Evolutionary conservation across 2,888 invertebrate genomes (phyloP), one percentile per base, ranked within the genome.

Genomic region (Stegana nigrithorax): DNA sequence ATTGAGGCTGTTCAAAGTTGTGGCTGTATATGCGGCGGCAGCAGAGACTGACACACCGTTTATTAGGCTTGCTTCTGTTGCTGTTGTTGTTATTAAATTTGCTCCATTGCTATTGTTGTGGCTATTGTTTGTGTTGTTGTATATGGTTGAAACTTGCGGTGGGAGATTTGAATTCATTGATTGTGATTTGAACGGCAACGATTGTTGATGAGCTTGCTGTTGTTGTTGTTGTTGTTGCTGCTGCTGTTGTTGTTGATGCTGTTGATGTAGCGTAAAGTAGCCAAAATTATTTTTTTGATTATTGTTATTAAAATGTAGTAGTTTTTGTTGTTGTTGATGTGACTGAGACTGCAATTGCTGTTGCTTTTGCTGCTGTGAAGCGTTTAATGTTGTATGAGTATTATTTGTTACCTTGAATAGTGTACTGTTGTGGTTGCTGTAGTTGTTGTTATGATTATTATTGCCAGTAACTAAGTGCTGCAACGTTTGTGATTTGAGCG

Each of bases 241-340:
- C 42, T 55, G 66, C 14, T 61, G 64, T 21, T 59, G 64, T 45
- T 67, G 67, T 44, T 63, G 66, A 56, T 67, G 65, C 50, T 70
- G 69, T 32, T 64, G 59, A 60, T 69, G 66, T 63, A 47, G 42
- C 57, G 65, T 64, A 67, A 69, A 60, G 65, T 62, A 66, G 53
- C 65, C 55, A 27, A 59, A 29, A 67, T 70, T 70, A 67, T 65
- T 69, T 59, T 67, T 62, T 42, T 60, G 47, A 63, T 67, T 68
- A 42, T 63, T 63, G 27, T 44, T 26, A 50, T n/a, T 26, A 50
- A 50, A 50, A 26, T 62, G 10, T 62, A 58, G 25, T 27, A 57
- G 42, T 32, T 14, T 4, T 14, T 60, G 29, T 50, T 62, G 10
- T 60, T 57, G 21, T 29, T 55, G 39, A 17, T n/a, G 7, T n/a